Percentiles rank a stretch among this genome's conserved stretches.
These are phyloP conservation scores for Pemphredon lugubris DNA, from an alignment of 2,888 invertebrate genomes.

Conservation along the genomic window DNA sequence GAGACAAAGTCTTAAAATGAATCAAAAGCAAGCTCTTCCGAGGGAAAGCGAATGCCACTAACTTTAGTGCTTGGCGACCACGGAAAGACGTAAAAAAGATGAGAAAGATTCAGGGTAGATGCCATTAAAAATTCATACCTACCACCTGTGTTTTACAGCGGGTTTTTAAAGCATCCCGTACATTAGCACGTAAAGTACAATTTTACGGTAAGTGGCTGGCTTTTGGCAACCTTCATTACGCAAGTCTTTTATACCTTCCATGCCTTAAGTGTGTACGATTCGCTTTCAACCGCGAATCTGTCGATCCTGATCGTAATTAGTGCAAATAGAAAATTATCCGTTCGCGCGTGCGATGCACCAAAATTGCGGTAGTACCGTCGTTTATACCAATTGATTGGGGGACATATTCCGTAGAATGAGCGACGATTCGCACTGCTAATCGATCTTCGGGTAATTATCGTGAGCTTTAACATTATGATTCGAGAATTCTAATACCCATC, in stretches of 20 bases:
- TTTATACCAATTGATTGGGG: too few relatives aligned
- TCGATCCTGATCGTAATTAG: too few relatives aligned
- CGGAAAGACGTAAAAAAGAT: constrained; percentile 29
- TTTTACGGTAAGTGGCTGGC: constrained; percentile 62
- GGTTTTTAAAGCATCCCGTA: constrained; percentile 36
- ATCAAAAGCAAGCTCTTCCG: constrained; percentile 48
- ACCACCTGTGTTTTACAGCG: constrained; percentile 39
- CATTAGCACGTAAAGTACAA: constrained; percentile 48
- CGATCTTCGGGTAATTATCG: too few relatives aligned
- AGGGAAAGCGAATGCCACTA: constrained; percentile 27
- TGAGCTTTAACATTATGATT: too few relatives aligned
- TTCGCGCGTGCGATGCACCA: too few relatives aligned
- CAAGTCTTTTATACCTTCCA: constrained; percentile 26
- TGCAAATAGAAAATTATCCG: too few relatives aligned
- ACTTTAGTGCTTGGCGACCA: constrained; percentile 26
- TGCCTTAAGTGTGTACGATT: neutral
- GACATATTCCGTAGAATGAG: too few relatives aligned
- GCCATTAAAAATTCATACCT: constrained; percentile 58
- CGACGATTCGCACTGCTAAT: too few relatives aligned
- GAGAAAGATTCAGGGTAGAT: constrained; percentile 29
- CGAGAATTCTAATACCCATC: too few relatives aligned
- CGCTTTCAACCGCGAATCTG: too few relatives aligned
- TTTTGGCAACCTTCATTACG: constrained; percentile 41
- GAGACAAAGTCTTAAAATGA: constrained; percentile 60
- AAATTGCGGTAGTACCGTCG: too few relatives aligned